These are phyloP conservation scores for Trichogramma dendrolimi DNA, from an alignment of 2,888 invertebrate genomes.

Conservation along the genomic window DNA sequence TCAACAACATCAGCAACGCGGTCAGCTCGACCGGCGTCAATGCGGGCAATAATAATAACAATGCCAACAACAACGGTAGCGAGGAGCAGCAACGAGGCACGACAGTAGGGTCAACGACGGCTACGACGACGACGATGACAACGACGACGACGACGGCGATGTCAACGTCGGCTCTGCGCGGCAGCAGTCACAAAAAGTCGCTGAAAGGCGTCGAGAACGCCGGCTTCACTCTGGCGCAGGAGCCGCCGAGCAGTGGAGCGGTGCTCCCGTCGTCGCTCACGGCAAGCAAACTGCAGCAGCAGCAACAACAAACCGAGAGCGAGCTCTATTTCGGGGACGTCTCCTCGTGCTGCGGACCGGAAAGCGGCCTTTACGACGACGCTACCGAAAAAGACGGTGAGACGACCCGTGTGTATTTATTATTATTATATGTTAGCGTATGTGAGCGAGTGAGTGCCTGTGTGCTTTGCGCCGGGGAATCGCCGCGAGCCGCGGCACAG, in stretches of 20 bases:
- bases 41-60: not conserved
- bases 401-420: not conserved
- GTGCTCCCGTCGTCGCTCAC: too few relatives aligned
- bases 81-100: constrained; percentile 3
- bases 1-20: too few relatives aligned
- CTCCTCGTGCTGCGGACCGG: constrained; percentile 71
- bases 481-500: too few relatives aligned
- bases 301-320: constrained; percentile 63
- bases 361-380: constrained; percentile 59
- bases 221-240: constrained; percentile 64
- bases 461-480: too few relatives aligned
- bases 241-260: constrained; percentile 37
- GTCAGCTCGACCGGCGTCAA: constrained; percentile 6
- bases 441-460: too few relatives aligned
- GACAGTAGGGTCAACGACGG: too few relatives aligned
- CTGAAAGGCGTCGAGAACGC: constrained; percentile 73
- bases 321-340: constrained; percentile 85
- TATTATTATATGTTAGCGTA: too few relatives aligned
- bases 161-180: constrained; percentile 21
- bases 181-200: constrained; percentile 52
- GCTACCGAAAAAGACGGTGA: constrained; percentile 55
- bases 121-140: constrained; percentile 1
- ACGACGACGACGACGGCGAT: constrained; percentile 30
- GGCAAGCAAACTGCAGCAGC: constrained; percentile 42
- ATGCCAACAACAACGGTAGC: not conserved